phyloP scores from a whole-genome alignment of 2,888 invertebrate genomes.

The Drosophila borborema region DNA sequence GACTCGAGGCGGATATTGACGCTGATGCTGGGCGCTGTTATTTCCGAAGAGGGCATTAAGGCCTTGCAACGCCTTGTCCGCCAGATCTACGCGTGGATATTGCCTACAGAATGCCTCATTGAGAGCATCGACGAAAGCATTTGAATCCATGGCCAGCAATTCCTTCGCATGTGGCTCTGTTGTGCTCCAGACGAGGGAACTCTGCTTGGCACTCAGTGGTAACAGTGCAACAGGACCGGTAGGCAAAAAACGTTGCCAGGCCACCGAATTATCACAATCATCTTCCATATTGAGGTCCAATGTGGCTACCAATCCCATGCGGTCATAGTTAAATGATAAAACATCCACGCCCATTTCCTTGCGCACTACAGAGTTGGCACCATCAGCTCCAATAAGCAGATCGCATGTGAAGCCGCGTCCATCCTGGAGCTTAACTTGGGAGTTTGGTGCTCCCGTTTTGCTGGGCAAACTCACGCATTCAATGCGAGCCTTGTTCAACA shows the following conservation, averaged over 20 bases:
- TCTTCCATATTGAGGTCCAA: slow-evolving; percentile 89
- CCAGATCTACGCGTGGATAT: slow-evolving; percentile 80
- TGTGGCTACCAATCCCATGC: slow-evolving; percentile 97
- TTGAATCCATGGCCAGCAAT: slow-evolving; percentile 89
- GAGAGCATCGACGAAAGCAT: slow-evolving; percentile 94
- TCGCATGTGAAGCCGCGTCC: slow-evolving; percentile 89
- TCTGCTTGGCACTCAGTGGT: slow-evolving; percentile 91
- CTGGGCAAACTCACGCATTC: slow-evolving; percentile 87
- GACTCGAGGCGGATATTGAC: slow-evolving; percentile 84
- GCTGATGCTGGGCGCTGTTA: slow-evolving; percentile 75
- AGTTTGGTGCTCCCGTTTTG: slow-evolving; percentile 75
- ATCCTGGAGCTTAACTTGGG: slow-evolving; percentile 87
- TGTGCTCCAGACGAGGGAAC: slow-evolving; percentile 98
- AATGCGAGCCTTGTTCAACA: slow-evolving; percentile 90
- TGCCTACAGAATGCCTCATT: slow-evolving; percentile 90
- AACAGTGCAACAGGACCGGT: slow-evolving; percentile 96
- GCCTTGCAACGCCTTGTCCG: slow-evolving; percentile 85
- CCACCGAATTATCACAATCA: slow-evolving; percentile 92
- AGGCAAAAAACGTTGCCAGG: slow-evolving; percentile 98
- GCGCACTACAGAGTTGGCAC: slow-evolving; percentile 94
- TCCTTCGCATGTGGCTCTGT: slow-evolving; percentile 90
- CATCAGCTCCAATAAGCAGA: slow-evolving; percentile 97
- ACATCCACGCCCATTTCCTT: slow-evolving; percentile 93
- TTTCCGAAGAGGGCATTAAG: slow-evolving; percentile 85
- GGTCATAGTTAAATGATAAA: slow-evolving; percentile 93